Evolutionary conservation across 2,888 invertebrate species (phyloP), one percentile per base, ranked within the genome.

Genomic region (Adelphocoris suturalis): DNA sequence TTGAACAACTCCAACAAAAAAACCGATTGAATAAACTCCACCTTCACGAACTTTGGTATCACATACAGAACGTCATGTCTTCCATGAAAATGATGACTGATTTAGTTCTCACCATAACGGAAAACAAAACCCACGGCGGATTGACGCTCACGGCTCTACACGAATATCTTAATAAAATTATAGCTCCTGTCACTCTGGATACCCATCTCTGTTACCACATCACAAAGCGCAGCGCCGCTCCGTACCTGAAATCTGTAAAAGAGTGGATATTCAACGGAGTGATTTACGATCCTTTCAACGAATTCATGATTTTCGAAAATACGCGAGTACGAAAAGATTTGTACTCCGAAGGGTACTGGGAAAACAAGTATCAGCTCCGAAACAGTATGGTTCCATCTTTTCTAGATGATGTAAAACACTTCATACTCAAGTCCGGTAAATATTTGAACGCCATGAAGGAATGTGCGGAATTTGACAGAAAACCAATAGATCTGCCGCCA

Each of bases 361-460:
- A 98, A 93, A 98, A 98, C 93, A 96, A 98, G 91, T 99, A 99
- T 93, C 96, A 97, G 28, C 95, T 98, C 90, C 97, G 98, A 92
- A 94, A 96, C 82, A 52, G 84, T 47, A 95, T 97, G 91, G 97
- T 98, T 91, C 99, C 99, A 0, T 95, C 96, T 91, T 99, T 99
- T 93, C 94, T 99, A 3, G 97, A 97, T 91, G 96, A 96, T 91
- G 96, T 97, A 80, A 96, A 97, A 0, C 97, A 98, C 92, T 97
- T 97, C 91, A 98, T 99, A 92, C 94, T 99, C 47, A 96, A 98
- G 92, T 98, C 99, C 85, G 99, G 99, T 91, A 99, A 99, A 95
- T 99, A 99, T 94, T 95, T 99, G 82, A 99, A 99, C 93, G 99
- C 99, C n/a, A 98, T 99, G 86, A 95, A 98, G 88, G 98, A 99